Evolutionary conservation across 2,888 invertebrate species (phyloP).

Genomic region (Cerastis leucographa): DNA sequence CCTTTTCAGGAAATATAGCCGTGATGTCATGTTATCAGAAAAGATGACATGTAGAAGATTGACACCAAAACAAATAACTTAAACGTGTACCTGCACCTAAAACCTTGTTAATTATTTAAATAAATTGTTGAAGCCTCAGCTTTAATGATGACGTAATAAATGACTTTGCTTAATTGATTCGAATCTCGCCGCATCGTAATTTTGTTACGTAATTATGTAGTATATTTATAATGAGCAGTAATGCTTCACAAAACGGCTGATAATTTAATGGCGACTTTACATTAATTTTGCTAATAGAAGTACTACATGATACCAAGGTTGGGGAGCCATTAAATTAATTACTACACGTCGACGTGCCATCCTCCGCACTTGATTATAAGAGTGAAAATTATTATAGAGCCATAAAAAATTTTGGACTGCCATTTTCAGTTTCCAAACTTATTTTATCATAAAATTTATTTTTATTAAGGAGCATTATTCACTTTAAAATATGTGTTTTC

Average conservation of each 20-base stretch:
- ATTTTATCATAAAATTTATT: slow-evolving; percentile 23
- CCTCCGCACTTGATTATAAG: slow-evolving; percentile 44
- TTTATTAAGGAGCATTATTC: slow-evolving; percentile 14
- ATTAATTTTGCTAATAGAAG: slow-evolving; percentile 63
- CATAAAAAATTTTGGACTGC: slow-evolving; percentile 16
- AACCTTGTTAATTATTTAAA: slow-evolving; percentile 62
- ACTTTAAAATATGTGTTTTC: slow-evolving; percentile 26
- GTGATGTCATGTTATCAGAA: neutral
- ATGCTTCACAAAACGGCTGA: slow-evolving; percentile 44
- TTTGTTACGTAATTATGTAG: slow-evolving; percentile 57
- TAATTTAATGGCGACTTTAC: slow-evolving; percentile 53
- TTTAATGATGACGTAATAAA: slow-evolving; percentile 65
- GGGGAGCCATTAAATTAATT: slow-evolving; percentile 66
- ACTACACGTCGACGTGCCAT: slow-evolving; percentile 41
- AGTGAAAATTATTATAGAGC: slow-evolving; percentile 25
- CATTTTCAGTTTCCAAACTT: slow-evolving; percentile 19
- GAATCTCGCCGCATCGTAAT: slow-evolving; percentile 62
- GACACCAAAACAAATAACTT: slow-evolving; percentile 22
- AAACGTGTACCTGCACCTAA: slow-evolving; percentile 51
- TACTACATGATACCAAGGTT: slow-evolving; percentile 46
- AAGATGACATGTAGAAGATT: too few relatives aligned
- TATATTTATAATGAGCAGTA: slow-evolving; percentile 55
- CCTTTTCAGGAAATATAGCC: neutral
- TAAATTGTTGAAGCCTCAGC: slow-evolving; percentile 57
- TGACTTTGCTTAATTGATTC: slow-evolving; percentile 64